Percentiles rank a stretch among this genome's conserved stretches.
phyloP scores from a whole-genome alignment of 2,797 vertebrate genomes.

The Cebuella pygmaea region DNA sequence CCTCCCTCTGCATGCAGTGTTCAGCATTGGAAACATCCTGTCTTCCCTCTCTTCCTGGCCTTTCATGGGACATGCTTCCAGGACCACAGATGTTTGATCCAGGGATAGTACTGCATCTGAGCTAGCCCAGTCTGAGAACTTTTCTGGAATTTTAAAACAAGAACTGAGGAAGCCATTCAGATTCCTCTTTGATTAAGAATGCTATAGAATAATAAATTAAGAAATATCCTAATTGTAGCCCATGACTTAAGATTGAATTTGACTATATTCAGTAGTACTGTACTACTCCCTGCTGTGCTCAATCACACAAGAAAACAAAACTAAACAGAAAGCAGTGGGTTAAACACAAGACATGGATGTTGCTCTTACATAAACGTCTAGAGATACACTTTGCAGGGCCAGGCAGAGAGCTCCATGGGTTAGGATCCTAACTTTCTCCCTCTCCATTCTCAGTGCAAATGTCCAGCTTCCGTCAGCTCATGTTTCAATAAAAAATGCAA shows the following conservation, averaged over 20 bases:
- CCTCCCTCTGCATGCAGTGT: background rate
- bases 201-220: background rate
- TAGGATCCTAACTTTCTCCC: background rate
- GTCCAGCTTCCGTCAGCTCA: background rate
- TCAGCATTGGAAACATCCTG: background rate
- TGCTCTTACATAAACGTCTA: background rate
- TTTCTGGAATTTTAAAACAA: background rate
- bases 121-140: background rate
- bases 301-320: background rate
- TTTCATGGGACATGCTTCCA: background rate
- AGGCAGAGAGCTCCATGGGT: background rate
- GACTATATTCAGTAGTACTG: background rate
- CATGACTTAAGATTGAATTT: background rate
- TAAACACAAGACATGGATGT: background rate
- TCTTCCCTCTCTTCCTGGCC: background rate
- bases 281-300: fast-evolving
- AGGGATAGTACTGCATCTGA: background rate
- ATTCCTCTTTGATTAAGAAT: background rate
- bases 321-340: background rate
- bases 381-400: background rate
- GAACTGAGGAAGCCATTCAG: background rate
- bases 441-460: background rate
- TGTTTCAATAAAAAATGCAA: background rate
- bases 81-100: background rate
- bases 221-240: background rate